Conservation (phyloP, 1,140 invertebrate species). For the Lepidurus packardi region DNA sequence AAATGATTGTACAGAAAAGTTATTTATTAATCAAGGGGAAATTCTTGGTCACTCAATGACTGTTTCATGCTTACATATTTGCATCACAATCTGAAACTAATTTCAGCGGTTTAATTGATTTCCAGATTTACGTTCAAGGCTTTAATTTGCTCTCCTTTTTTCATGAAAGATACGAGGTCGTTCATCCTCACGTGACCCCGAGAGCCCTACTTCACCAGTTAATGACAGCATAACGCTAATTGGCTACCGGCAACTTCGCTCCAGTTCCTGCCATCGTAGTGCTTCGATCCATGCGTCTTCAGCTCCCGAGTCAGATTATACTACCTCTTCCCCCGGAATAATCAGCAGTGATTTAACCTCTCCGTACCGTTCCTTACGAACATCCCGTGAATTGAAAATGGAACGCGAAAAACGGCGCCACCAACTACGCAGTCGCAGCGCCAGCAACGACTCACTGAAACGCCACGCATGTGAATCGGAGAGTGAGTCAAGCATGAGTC, state of each 20-base stretch:
- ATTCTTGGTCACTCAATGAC: no score
- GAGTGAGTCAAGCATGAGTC: conserved; percentile 34
- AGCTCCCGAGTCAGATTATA: not conserved
- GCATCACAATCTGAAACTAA: no score
- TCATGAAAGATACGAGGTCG: conserved; percentile 5
- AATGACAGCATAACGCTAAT: conserved; percentile 1
- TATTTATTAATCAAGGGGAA: no score
- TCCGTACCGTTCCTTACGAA: conserved; percentile 35
- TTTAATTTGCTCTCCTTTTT: not conserved
- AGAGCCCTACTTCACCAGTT: not conserved
- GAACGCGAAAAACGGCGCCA: conserved; percentile 37
- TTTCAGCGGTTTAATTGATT: not conserved
- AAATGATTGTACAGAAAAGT: no score
- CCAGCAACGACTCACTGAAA: conserved; percentile 34
- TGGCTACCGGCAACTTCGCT: not conserved
- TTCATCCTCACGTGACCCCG: conserved; percentile 2
- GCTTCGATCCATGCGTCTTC: not conserved
- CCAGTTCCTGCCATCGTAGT: not conserved
- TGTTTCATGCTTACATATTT: no score
- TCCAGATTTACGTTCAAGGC: not conserved
- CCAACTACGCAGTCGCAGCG: conserved; percentile 34
- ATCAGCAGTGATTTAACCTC: not conserved
- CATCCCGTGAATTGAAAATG: conserved; percentile 39
- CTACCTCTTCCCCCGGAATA: not conserved
- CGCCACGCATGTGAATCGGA: conserved; percentile 30